phyloP scores from a whole-genome alignment of 2,888 invertebrate species.

The Philhelius pedissequus region DNA sequence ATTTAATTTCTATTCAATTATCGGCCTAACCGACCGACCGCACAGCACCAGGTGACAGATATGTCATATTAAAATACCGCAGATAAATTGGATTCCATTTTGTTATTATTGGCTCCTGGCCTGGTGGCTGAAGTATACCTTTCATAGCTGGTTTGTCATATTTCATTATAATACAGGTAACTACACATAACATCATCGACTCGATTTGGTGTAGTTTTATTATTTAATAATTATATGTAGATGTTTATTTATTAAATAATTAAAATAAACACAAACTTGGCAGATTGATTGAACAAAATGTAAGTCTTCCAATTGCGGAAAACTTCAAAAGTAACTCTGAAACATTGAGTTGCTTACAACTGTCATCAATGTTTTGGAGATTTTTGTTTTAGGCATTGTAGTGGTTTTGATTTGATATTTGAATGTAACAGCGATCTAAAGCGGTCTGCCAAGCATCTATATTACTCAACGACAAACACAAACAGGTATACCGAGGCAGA shows the following conservation, averaged over 20 bases:
- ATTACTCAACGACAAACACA: slow-evolving; percentile 22
- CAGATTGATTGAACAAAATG: slow-evolving; percentile 23
- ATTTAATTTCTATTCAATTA: slow-evolving; percentile 68
- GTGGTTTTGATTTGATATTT: slow-evolving; percentile 47
- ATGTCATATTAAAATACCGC: slow-evolving; percentile 66
- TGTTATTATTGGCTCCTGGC: slow-evolving; percentile 4
- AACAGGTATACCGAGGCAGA: slow-evolving; percentile 43
- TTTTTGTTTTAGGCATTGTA: slow-evolving; percentile 30
- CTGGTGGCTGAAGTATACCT: background rate
- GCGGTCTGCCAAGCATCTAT: slow-evolving; percentile 18
- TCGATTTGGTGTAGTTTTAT: background rate
- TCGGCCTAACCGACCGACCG: slow-evolving; percentile 45
- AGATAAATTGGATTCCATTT: slow-evolving; percentile 64
- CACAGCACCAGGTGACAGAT: slow-evolving; percentile 57
- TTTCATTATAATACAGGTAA: background rate
- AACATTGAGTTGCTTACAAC: slow-evolving; percentile 15
- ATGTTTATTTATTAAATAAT: background rate
- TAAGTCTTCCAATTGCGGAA: slow-evolving; percentile 40
- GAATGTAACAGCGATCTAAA: slow-evolving; percentile 32
- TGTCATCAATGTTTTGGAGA: slow-evolving; percentile 23
- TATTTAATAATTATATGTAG: background rate
- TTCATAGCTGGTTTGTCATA: background rate
- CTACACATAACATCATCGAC: no score
- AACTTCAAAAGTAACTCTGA: slow-evolving; percentile 34
- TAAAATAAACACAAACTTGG: slow-evolving; percentile 30